Evolutionary conservation across 2,797 vertebrate genomes (phyloP), one percentile per base, ranked within the genome.

Genomic region (Syngnathus acus): DNA sequence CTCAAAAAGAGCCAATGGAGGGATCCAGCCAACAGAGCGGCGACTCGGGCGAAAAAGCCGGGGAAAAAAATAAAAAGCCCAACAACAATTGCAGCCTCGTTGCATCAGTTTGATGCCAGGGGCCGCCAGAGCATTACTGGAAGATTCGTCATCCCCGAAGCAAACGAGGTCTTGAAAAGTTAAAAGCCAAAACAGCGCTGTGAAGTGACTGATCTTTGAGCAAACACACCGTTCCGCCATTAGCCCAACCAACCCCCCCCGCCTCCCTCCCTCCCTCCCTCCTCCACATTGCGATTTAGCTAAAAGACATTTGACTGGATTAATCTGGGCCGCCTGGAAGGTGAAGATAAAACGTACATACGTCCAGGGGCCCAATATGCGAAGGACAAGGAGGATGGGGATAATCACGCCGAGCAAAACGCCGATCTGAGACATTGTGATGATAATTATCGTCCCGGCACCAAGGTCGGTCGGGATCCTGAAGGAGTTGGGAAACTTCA

Each of bases 71-170:
- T 78, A 83, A 87, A 38, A 38, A 6, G 16, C 9, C 13, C 26
- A n/a, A 40, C 19, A 40, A 90, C 84, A 89, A 86, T 85, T 87
- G 89, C 91, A 89, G 81, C 75, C 75, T 67, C 64, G 6, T 92
- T 92, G 90, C 91, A 88, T 92, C 90, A 92, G 87, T 84, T 81
- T 82, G 84, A 83, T 79, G 80, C 78, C 68, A 38, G 65, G 71
- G 84, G 83, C 87, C 78, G 73, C 59, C 72, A 81, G 75, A 80
- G 82, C 80, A 42, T 90, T 92, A 86, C 91, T 87, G 84, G 78
- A 85, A 87, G 87, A 91, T 91, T 89, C 89, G 77, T 91, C 89
- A 90, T 90, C 81, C 87, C 78, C 79, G 79, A 88, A 89, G 87
- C 87, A 80, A 86, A 88, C 82, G 82, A 88, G 85, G 86, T 86